phyloP scores from a whole-genome alignment of 1,140 invertebrate species.

The Sipha flava region DNA sequence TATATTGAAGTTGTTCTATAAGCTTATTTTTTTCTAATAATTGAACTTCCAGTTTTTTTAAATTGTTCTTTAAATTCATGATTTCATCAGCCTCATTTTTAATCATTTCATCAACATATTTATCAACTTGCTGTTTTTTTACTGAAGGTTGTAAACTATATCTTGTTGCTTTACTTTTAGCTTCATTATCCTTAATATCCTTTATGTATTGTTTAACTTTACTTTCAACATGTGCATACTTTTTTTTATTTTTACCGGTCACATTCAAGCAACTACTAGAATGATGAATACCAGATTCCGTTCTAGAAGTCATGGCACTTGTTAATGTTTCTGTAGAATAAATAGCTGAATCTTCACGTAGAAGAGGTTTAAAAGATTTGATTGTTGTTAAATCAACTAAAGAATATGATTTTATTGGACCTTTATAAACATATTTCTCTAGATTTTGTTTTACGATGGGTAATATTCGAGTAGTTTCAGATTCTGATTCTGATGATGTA shows the following conservation, averaged over 20 bases:
- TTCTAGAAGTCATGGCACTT: slow-evolving; percentile 14
- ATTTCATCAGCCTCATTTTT: slow-evolving; percentile 20
- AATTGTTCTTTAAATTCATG: slow-evolving; percentile 2
- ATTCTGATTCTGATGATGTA: slow-evolving; percentile 16
- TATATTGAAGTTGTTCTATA: slow-evolving; percentile 26
- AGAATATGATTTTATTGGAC: slow-evolving; percentile 20
- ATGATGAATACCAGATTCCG: slow-evolving; percentile 15
- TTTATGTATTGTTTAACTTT: slow-evolving; percentile 33
- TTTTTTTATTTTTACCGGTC: slow-evolving; percentile 20
- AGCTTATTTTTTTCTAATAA: slow-evolving; percentile 26
- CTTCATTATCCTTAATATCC: slow-evolving; percentile 34
- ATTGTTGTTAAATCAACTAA: slow-evolving; percentile 21
- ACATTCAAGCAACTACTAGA: not conserved
- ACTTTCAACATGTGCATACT: slow-evolving; percentile 33
- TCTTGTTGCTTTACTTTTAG: slow-evolving; percentile 28
- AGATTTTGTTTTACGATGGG: not conserved
- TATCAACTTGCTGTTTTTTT: slow-evolving; percentile 6
- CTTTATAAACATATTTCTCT: slow-evolving; percentile 1
- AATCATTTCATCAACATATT: not conserved
- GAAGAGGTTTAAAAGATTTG: slow-evolving; percentile 17
- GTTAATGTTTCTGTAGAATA: slow-evolving; percentile 31
- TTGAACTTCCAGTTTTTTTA: slow-evolving; percentile 23
- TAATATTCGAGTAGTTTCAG: not conserved
- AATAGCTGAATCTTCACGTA: slow-evolving; percentile 27
- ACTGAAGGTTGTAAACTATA: not conserved